Percentiles rank a stretch among this genome's conserved stretches.
Evolutionary conservation across 2,888 invertebrate species (phyloP).

Genomic region (Scaptomyza tumidula): DNA sequence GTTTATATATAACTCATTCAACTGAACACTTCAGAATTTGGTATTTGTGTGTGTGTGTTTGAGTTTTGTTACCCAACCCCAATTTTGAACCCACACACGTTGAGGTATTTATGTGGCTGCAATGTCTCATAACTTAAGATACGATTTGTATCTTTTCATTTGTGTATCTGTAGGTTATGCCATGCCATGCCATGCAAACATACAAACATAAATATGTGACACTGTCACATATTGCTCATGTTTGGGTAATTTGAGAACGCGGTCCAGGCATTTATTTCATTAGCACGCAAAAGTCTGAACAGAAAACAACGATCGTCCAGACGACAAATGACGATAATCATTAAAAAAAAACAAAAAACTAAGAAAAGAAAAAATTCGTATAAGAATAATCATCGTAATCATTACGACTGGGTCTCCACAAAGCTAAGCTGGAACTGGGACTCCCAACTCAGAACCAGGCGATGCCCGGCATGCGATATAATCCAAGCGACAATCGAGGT

Average conservation of each 20-base stretch:
- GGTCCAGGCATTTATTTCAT: conserved; percentile 79
- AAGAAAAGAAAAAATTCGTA: conserved; percentile 43
- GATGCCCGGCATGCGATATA: conserved; percentile 74
- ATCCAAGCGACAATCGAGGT: conserved; percentile 70
- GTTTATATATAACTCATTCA: conserved; percentile 18
- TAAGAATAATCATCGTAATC: conserved; percentile 62
- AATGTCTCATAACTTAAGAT: conserved; percentile 64
- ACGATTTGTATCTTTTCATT: conserved; percentile 41
- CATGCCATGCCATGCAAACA: background rate
- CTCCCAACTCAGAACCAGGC: conserved; percentile 15
- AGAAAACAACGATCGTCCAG: conserved; percentile 14
- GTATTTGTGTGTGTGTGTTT: background rate
- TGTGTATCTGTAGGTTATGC: conserved; percentile 26
- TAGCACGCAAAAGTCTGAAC: conserved; percentile 62
- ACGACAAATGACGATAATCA: conserved; percentile 60
- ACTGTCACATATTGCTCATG: conserved; percentile 75
- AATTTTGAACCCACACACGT: conserved; percentile 70
- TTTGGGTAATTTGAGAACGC: conserved; percentile 72
- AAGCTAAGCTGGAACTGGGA: conserved; percentile 14
- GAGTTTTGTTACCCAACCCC: conserved; percentile 2
- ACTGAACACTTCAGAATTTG: conserved; percentile 8
- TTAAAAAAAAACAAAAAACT: conserved; percentile 45
- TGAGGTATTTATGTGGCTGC: conserved; percentile 67
- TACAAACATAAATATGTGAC: conserved; percentile 36
- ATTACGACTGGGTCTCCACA: conserved; percentile 28